Evolutionary conservation across 2,113 vertebrate species (phyloP), one percentile per base, ranked within the genome.

Genomic region (Daubentonia madagascariensis): DNA sequence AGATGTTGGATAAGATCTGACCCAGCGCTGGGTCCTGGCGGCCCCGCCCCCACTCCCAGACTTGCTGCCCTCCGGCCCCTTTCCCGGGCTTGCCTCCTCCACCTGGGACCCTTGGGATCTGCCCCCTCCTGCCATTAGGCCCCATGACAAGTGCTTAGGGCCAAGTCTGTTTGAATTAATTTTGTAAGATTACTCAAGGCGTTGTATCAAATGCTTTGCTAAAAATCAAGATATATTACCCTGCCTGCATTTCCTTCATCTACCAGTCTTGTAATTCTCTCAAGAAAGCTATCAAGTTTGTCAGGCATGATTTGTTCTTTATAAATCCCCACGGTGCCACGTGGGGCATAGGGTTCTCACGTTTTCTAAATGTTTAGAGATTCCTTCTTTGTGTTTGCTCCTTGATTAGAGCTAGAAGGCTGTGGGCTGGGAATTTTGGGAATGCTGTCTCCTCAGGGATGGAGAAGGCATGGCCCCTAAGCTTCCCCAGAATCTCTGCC

Each of bases 151-250:
- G 96, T 96, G 94, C 97, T 97, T 90, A 95, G 94, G 96, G 97
- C 96, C 97, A 81, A 94, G 92, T 97, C 95, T 97, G 92, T 97
- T 97, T 94, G 97, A 97, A 98, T 98, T 98, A 98, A 98, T 97
- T 98, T 97, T 68, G 85, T 92, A 88, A 97, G 97, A 97, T 97
- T 97, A 97, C 97, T 97, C 0, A 61, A 96, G 97, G 97, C 23
- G 30, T 94, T 89, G 88, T 97, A 98, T 98, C 98, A 97, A 97
- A 97, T 97, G 98, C 97, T 97, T 97, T 97, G 95, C 97, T 97
- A 97, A 98, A 98, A 98, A 98, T 98, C 98, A 97, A 98, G 98
- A 98, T 98, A 92, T 97, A 98, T 98, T 97, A 97, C 97, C 95
- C 95, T 88, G 97, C 94, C 95, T 93, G 94, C 61, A 45, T 97